Base-by-base conservation (phyloP, 2,888 invertebrate genomes). In the Rugalucina vietnamica region DNA sequence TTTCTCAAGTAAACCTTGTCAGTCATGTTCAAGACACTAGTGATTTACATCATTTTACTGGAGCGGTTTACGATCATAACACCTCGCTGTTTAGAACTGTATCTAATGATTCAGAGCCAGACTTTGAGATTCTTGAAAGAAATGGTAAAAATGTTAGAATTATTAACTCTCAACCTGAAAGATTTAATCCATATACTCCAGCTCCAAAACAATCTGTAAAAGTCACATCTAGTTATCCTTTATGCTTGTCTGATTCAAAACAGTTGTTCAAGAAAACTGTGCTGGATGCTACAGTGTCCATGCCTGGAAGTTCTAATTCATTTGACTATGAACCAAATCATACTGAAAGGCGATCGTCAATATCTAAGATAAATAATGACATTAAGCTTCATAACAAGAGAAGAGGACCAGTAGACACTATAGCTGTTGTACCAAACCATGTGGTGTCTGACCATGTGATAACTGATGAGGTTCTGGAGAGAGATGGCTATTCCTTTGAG, bases 41-140 rank as follows among this genome's bases (percentile, higher is more conserved):
- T 24, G 39, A 39, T 18, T 69, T 39, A 54, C 73, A 84, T 49
- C 72, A 57, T 4, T 24, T 50, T 3, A 43, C 29, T 4, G 84
- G 81, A 14, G 75, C 78, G 32, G 34, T 81, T 32, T 84, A 81
- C 73, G 84, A 81, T 43, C 81, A 84, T 60, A 49, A 84, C 27
- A 43, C 74, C 24, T 70, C 72, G 34, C 73, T 77, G 27, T 85
- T 77, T 43, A 54, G 80, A 60, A 82, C 85, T 49, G 74, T 82
- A 27, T 72, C 77, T 10, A 77, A 75, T 71, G 85, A 85, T 27
- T 43, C 24, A 27, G 27, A 21, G 3, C 80, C 79, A 14, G 82
- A 82, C 57, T 80, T 82, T 49, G 36, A 73, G 21, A 5, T 32
- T 49, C 34, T 37, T 50, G 24, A 73, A n/a, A 37, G 18, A 74